Base-by-base conservation (phyloP, 1,140 invertebrate species). In the Diploscapter pachys region DNA sequence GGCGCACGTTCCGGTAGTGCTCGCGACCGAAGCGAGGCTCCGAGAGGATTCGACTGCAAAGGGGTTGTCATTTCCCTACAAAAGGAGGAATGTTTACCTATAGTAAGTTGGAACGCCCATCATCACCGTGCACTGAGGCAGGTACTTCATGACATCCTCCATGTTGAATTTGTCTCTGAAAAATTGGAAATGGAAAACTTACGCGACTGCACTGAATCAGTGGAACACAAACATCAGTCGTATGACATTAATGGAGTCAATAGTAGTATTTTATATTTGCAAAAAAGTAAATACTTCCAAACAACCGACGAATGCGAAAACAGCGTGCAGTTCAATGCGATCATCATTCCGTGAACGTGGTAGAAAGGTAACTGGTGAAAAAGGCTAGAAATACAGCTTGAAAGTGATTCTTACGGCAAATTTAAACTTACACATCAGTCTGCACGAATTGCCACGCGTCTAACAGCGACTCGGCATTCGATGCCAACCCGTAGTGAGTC, bases 81-180 rank as follows among this genome's bases (percentile, higher is more conserved):
- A 4, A 53, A 9, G 48, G n/a, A 79, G 3, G 9, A 59, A n/a
- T 6, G 48, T 56, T 5, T 50, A 82, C 79, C 62, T 81, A 63
- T 85, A 84, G 68, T 72, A 85, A 8, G 83, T 85, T 8, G 83
- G 83, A 9, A 85, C 83, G 9, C 84, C 83, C 73, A 86, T 83
- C 67, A 86, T 76, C 6, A 81, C 80, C 9, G 81, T 85, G 4
- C 80, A 73, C 68, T 85, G 79, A 3, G 82, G 80, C 77, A 85
- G 68, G 69, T 72, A 82, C 62, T 83, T 68, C 4, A 86, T 66
- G 56, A 79, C 75, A 31, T 84, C 81, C 49, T 83, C 72, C 4
- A 85, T 63, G n/a, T 76, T 68, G 63, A 85, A 85, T 75, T 83
- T 85, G 4, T 83, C 80, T 11, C 73, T 31, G 31, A 31, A 31